Conservation (phyloP, 2,113 vertebrate species). For the Phylloscopus whistleri region DNA sequence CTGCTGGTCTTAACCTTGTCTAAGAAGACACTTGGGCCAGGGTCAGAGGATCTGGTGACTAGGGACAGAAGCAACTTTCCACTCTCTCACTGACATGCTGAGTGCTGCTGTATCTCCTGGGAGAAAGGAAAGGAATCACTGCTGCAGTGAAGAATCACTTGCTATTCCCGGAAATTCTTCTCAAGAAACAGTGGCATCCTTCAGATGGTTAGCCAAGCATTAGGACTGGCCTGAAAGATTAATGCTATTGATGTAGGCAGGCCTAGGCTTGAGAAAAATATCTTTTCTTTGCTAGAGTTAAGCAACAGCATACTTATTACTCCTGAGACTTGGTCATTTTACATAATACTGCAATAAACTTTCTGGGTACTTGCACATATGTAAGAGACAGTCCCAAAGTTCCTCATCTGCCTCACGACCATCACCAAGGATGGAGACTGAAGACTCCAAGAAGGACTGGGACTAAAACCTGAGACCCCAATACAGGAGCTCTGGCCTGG, state of each 20-base stretch:
- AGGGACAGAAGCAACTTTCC: background rate
- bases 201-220: background rate
- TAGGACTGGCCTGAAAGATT: background rate
- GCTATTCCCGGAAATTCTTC: background rate
- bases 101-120: background rate
- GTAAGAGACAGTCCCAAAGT: too few species aligned
- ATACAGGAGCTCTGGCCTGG: too few species aligned
- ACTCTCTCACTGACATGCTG: background rate
- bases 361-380: background rate
- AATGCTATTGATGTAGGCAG: background rate
- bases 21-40: background rate
- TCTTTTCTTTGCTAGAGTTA: background rate
- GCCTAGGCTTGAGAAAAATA: constrained; percentile 3
- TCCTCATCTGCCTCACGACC: too few species aligned
- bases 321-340: background rate
- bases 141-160: too few species aligned
- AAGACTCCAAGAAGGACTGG: too few species aligned
- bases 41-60: background rate
- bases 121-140: background rate
- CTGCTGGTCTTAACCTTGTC: background rate
- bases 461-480: too few species aligned
- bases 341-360: background rate
- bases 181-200: background rate
- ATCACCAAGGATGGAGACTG: too few species aligned
- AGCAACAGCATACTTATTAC: background rate